Conservation (phyloP, 2,888 invertebrate species). For the Apodemia zela region DNA sequence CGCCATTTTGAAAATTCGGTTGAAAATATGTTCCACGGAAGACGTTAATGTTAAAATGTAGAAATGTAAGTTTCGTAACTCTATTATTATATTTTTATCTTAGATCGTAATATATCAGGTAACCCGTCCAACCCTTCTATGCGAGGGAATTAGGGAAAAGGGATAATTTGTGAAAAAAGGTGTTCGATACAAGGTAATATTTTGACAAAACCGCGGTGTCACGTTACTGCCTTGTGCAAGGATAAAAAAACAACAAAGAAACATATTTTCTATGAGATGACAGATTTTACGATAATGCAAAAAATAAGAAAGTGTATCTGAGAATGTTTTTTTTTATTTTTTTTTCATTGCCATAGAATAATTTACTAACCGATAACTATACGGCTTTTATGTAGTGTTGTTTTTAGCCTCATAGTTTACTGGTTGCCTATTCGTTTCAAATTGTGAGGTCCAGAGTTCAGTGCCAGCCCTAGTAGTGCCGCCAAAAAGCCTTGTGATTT, state of each 20-base stretch:
- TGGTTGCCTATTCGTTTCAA: too few species aligned
- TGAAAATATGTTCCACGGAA: too few species aligned
- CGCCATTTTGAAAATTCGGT: too few species aligned
- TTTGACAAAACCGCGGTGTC: constrained; percentile 74
- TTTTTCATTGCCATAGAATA: too few species aligned
- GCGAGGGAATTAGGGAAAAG: constrained; percentile 42
- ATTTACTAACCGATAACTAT: too few species aligned
- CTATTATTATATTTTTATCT: constrained; percentile 58
- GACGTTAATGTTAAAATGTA: neutral
- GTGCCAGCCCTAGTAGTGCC: too few species aligned
- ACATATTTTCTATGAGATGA: constrained; percentile 17
- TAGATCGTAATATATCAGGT: constrained; percentile 58
- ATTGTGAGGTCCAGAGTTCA: too few species aligned
- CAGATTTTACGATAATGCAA: neutral
- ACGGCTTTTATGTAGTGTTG: too few species aligned
- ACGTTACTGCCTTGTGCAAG: constrained; percentile 50
- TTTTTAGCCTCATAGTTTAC: too few species aligned
- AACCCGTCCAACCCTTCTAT: constrained; percentile 51
- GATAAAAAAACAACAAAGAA: constrained; percentile 29
- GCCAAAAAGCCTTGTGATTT: too few species aligned
- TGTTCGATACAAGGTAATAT: constrained; percentile 61
- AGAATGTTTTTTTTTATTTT: neutral
- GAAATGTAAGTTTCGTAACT: constrained; percentile 25
- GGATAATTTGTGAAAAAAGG: constrained; percentile 55
- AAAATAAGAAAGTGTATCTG: neutral